A percentile compares a stretch with the other conserved stretches of the same genome.
These are phyloP conservation scores for Enhydra lutris DNA, from an alignment of 2,113 vertebrate species.

Conservation along the genomic window DNA sequence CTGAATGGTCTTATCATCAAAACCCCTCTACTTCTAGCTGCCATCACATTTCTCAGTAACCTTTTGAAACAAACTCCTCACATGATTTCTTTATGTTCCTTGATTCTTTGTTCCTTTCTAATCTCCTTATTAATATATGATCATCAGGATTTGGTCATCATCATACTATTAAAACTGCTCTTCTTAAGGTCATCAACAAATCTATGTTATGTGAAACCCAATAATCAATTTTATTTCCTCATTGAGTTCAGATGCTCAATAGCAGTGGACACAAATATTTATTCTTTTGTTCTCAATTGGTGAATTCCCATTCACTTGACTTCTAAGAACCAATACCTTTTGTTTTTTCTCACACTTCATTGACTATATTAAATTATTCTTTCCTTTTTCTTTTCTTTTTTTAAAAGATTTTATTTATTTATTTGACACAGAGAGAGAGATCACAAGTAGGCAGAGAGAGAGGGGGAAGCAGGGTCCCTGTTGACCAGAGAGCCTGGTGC, in stretches of 20 bases:
- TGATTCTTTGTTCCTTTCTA: neutral
- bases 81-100: neutral
- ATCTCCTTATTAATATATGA: neutral
- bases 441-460: too few species aligned
- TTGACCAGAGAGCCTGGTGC: too few species aligned
- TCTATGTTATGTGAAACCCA: neutral
- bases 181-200: neutral
- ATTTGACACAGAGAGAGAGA: too few species aligned
- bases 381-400: neutral
- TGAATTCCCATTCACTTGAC: neutral
- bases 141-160: neutral
- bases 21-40: neutral
- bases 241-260: neutral
- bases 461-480: too few species aligned
- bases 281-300: neutral
- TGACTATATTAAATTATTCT: neutral
- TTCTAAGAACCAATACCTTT: neutral
- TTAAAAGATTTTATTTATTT: too few species aligned
- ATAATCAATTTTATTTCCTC: neutral
- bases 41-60: neutral
- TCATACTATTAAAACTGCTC: neutral
- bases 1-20: neutral
- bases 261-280: neutral
- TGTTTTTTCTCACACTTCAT: constrained; percentile 1
- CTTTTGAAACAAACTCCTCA: neutral